Percentiles rank a stretch among this genome's conserved stretches.
phyloP scores from a whole-genome alignment of 2,113 vertebrate genomes.

The Micronycteris hirsuta region DNA sequence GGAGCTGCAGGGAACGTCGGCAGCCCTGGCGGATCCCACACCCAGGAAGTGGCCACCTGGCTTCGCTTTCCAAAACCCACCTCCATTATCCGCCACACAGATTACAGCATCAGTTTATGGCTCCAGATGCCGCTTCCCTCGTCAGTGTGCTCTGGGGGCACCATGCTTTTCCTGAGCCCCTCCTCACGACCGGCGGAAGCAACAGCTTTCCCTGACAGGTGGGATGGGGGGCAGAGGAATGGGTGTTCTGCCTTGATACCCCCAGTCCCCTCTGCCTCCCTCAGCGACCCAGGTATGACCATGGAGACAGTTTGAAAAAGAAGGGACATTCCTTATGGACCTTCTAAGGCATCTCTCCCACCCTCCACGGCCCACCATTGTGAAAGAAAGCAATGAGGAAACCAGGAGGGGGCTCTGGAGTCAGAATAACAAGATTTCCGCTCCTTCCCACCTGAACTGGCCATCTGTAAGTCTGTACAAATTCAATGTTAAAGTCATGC shows the following conservation, averaged over 20 bases:
- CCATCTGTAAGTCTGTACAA: constrained; percentile 44
- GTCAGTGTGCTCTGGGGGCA: background rate
- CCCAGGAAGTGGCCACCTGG: background rate
- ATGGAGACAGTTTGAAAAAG: background rate
- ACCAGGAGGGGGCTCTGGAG: constrained; percentile 55
- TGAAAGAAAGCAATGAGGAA: constrained; percentile 45
- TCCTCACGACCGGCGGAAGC: background rate
- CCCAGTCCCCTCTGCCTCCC: background rate
- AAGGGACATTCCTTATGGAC: background rate
- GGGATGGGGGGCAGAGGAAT: background rate
- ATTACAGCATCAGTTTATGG: rapidly evolving
- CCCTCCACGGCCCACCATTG: background rate
- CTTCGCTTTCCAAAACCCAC: background rate
- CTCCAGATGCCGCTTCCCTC: background rate
- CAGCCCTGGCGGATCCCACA: background rate
- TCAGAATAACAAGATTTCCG: constrained; percentile 45
- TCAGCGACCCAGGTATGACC: background rate
- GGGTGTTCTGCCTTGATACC: background rate
- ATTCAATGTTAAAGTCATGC: constrained; percentile 61
- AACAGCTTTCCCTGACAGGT: background rate
- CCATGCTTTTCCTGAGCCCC: background rate
- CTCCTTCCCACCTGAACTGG: constrained; percentile 55
- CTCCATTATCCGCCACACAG: rapidly evolving
- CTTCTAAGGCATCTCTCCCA: background rate
- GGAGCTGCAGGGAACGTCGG: no score